Conservation (phyloP, 2,797 vertebrate species). For the Dicrostonyx torquatus region DNA sequence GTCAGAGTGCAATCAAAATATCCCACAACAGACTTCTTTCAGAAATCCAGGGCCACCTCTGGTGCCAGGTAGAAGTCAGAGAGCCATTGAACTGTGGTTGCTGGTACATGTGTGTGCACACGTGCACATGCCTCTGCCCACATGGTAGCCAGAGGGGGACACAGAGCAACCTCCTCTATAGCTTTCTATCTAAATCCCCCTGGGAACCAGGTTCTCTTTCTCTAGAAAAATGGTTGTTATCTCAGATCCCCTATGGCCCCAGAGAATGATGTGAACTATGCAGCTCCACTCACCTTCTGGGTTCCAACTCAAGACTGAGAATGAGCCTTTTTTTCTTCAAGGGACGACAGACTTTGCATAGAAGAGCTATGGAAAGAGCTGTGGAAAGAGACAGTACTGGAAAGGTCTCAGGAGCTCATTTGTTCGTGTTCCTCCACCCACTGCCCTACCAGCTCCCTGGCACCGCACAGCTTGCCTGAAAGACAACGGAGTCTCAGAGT, state of each 20-base stretch:
- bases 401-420: not conserved
- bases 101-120: not conserved
- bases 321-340: not conserved
- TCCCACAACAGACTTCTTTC: not conserved
- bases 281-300: not conserved
- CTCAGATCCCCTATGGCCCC: not conserved
- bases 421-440: rapidly evolving
- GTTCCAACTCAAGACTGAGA: not conserved
- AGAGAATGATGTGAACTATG: not conserved
- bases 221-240: not conserved
- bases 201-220: not conserved
- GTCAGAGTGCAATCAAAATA: not conserved
- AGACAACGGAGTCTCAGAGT: not conserved
- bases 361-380: not conserved
- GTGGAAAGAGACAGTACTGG: not conserved
- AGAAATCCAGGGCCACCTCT: not conserved
- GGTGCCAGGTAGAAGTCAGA: not conserved
- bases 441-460: too few relatives aligned
- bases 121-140: not conserved
- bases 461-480: not conserved
- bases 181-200: not conserved
- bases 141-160: not conserved
- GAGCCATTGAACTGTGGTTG: not conserved
- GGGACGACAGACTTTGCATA: not conserved
- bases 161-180: not conserved